Percentiles rank a stretch among this genome's conserved stretches.
Conservation (phyloP, 2,888 invertebrate species). For the Diaperis boleti region DNA sequence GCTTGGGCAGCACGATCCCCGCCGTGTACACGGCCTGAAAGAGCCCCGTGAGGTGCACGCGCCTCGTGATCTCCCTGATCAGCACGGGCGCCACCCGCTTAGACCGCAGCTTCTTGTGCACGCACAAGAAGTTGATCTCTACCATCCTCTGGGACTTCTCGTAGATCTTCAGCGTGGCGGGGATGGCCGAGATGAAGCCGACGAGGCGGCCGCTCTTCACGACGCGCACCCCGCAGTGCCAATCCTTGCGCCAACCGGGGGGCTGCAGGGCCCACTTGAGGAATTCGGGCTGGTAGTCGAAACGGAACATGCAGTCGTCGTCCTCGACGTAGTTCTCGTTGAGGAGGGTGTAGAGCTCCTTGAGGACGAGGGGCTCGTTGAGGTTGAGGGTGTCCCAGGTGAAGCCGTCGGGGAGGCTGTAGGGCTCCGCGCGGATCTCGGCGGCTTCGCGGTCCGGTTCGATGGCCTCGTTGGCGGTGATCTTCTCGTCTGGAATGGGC, state of each 20-base stretch:
- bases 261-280: constrained; percentile 98
- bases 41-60: constrained; percentile 93
- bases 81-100: constrained; percentile 98
- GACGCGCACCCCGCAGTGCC: constrained; percentile 98
- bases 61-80: constrained; percentile 97
- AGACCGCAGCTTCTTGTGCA: constrained; percentile 97
- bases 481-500: constrained; percentile 82
- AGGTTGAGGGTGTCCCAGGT: constrained; percentile 96
- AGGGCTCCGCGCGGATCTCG: constrained; percentile 91
- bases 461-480: constrained; percentile 90
- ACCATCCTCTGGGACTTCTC: constrained; percentile 92
- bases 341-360: constrained; percentile 93
- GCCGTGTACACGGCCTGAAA: constrained; percentile 99
- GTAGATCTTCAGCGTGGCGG: constrained; percentile 92
- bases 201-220: constrained; percentile 91
- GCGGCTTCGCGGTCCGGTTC: constrained; percentile 86
- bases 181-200: constrained; percentile 98
- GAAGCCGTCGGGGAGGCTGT: constrained; percentile 93
- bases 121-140: constrained; percentile 99
- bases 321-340: constrained; percentile 99
- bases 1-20: constrained; percentile 96
- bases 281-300: constrained; percentile 98
- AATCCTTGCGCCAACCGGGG: constrained; percentile 95
- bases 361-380: constrained; percentile 86
- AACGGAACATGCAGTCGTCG: constrained; percentile 99